phyloP scores from a whole-genome alignment of 2,888 invertebrate species.

The Norana najaformis region DNA sequence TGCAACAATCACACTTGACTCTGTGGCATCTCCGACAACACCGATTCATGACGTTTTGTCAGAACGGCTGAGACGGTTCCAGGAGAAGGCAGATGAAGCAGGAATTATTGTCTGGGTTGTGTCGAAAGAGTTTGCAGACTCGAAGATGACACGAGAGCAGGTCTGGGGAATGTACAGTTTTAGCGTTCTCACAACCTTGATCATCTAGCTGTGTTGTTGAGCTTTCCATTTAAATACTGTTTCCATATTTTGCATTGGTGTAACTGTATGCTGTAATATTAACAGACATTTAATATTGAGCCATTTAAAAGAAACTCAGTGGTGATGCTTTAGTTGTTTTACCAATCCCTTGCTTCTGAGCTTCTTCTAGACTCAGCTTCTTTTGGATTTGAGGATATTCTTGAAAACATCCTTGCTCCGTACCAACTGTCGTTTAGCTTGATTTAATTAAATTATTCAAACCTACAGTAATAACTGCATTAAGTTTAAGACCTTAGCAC shows the following conservation, averaged over 20 bases:
- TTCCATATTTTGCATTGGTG: background rate
- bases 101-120: conserved; percentile 56
- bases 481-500: too few species aligned
- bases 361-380: too few species aligned
- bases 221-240: background rate
- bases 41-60: background rate
- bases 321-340: too few species aligned
- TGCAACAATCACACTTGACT: background rate
- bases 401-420: too few species aligned
- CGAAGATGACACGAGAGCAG: conserved; percentile 57
- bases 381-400: too few species aligned
- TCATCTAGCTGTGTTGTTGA: too few species aligned
- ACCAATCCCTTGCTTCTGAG: too few species aligned
- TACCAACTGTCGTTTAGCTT: too few species aligned
- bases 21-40: background rate
- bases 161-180: conserved; percentile 43
- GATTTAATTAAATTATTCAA: too few species aligned
- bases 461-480: too few species aligned
- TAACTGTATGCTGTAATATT: background rate
- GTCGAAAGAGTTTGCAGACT: conserved; percentile 54
- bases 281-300: background rate
- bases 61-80: conserved; percentile 47
- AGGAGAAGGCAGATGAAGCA: conserved; percentile 59
- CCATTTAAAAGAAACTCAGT: background rate
- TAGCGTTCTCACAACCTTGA: background rate